A percentile compares a stretch with the other conserved stretches of the same genome.
Evolutionary conservation across 2,797 vertebrate species (phyloP).

Genomic region (Parauchenoglanis punctatus): DNA sequence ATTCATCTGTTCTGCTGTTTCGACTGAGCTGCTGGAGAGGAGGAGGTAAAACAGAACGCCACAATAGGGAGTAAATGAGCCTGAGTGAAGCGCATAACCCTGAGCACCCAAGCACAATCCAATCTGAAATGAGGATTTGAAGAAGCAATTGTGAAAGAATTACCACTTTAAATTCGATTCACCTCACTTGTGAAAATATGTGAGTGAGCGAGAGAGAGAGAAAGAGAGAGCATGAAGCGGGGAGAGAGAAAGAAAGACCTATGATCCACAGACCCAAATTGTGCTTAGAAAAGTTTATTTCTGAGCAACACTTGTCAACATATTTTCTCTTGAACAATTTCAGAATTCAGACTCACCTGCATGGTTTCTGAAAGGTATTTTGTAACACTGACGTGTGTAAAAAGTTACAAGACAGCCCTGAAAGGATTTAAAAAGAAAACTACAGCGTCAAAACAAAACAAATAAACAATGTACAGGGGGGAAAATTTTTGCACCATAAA

Average conservation of each 20-base stretch:
- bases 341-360: conserved; percentile 49
- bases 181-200: conserved; percentile 18
- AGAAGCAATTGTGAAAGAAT: conserved; percentile 45
- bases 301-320: conserved; percentile 56
- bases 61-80: conserved; percentile 38
- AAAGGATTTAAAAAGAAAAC: conserved; percentile 33
- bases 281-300: conserved; percentile 65
- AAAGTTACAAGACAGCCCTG: conserved; percentile 35
- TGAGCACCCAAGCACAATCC: conserved; percentile 1
- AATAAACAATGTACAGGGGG: conserved; percentile 46
- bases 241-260: background rate
- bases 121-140: conserved; percentile 35
- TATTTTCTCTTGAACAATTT: conserved; percentile 31
- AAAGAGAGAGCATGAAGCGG: background rate
- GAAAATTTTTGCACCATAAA: conserved; percentile 56
- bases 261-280: conserved; percentile 2
- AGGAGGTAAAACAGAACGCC: conserved; percentile 25
- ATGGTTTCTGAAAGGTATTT: conserved; percentile 56
- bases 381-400: conserved; percentile 54
- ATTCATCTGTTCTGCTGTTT: conserved; percentile 45
- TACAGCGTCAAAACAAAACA: conserved; percentile 38
- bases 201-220: background rate
- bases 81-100: conserved; percentile 23
- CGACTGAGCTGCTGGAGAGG: conserved; percentile 22
- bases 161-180: conserved; percentile 38